Evolutionary conservation across 2,797 vertebrate species (phyloP), one percentile per base, ranked within the genome.

Genomic region (Leptatherina wallacei): DNA sequence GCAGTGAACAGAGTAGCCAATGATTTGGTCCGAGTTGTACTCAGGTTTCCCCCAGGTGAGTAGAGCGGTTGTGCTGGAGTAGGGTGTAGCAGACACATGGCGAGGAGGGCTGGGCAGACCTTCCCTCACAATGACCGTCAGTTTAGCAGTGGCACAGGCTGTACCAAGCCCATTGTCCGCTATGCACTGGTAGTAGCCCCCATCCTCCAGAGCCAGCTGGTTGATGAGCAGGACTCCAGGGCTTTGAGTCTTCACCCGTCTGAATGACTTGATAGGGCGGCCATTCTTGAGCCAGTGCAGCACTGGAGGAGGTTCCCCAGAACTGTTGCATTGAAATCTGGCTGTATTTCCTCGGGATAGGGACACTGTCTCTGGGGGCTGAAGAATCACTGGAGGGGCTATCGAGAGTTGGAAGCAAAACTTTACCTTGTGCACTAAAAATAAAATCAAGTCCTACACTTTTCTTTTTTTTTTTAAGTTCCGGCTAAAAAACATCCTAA

Each of bases 1-100:
- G 91, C 96, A 99, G 89, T 99, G 98, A 8, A 99, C 93, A 0
- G 98, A 99, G 92, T 98, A 99, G 77, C 98, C 98, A 0, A 99
- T 99, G 90, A 99, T 97, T 92, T 97, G 96, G 80, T 99, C 96
- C 0, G 96, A 95, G 93, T 99, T 97, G 92, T 95, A 88, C 78
- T 98, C 96, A 0, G 98, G 97, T 58, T 95, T 94, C 77, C 97
- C 96, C 98, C 98, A 99, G 81, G 94, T 94, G 67, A 99, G 95
- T 10, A 97, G 88, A 73, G 96, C 96, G 0, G 95, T 89, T 24
- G 94, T 98, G 94, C 98, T 98, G 89, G 98, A 97, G 73, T 95
- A 94, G 13, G 96, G 95, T 0, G 88, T 91, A 0, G 95, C 97
- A 0, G 93, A 93, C 51, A 99, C 93, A 32, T 92, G 93, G 68